Percentiles rank a stretch among this genome's conserved stretches.
Evolutionary conservation across 2,797 vertebrate species (phyloP).

Genomic region (Crocidura indochinensis): DNA sequence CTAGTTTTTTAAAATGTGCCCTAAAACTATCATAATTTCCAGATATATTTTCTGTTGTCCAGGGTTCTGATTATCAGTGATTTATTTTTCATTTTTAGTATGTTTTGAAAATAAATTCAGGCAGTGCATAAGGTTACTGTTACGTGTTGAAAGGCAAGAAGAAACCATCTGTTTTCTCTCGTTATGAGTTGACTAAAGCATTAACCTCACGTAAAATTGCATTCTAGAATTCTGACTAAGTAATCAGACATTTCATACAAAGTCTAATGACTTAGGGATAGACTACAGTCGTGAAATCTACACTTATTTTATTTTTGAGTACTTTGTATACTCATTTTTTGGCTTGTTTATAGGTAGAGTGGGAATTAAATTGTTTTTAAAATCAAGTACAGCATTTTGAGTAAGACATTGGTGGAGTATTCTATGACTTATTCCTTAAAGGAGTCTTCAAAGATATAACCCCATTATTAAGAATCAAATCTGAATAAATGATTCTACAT

Average conservation of each 20-base stretch:
- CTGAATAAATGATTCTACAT: no score
- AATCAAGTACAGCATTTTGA: no score
- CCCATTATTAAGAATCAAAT: no score
- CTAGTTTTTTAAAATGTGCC: background rate
- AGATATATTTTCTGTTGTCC: conserved; percentile 43
- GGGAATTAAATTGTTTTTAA: no score
- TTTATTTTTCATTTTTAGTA: no score
- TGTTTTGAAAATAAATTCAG: conserved; percentile 88
- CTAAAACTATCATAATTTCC: background rate
- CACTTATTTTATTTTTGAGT: conserved; percentile 26
- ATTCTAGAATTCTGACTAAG: conserved; percentile 55
- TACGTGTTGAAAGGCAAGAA: conserved; percentile 87
- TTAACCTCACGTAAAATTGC: conserved; percentile 64
- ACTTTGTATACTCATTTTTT: no score
- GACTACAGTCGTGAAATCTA: conserved; percentile 1
- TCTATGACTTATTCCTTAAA: no score
- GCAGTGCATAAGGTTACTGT: conserved; percentile 80
- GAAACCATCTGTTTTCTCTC: conserved; percentile 84
- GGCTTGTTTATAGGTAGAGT: no score
- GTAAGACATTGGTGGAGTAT: no score
- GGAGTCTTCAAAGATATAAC: no score
- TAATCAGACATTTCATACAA: conserved; percentile 3
- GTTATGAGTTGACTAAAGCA: conserved; percentile 39
- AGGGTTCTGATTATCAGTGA: background rate
- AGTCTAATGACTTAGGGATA: conserved; percentile 2